A percentile compares a stretch with the other conserved stretches of the same genome.
Evolutionary conservation across 2,113 vertebrate species (phyloP).

Genomic region (Genyomyrus donnyi): DNA sequence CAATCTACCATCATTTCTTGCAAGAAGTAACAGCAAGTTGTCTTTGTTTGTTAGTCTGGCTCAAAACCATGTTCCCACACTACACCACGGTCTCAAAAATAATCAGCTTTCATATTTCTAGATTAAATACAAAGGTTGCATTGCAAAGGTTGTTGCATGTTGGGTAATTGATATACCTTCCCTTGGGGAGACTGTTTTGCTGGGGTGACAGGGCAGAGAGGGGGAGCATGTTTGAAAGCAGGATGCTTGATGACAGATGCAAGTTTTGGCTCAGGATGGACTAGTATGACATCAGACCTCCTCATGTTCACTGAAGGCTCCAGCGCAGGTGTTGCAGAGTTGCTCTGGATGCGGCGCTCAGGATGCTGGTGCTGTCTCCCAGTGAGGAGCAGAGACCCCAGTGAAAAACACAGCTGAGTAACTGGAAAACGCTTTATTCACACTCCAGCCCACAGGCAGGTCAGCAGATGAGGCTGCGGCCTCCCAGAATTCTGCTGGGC

Average conservation of each 20-base stretch:
- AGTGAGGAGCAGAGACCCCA: background rate
- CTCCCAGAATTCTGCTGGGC: slow-evolving; percentile 20
- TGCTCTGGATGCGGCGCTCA: background rate
- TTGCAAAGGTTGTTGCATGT: background rate
- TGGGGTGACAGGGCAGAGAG: background rate
- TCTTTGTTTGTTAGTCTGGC: background rate
- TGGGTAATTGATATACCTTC: background rate
- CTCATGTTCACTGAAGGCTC: background rate
- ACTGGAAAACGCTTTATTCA: slow-evolving; percentile 35
- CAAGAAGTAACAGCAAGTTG: background rate
- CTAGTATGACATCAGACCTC: background rate
- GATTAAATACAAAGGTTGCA: background rate
- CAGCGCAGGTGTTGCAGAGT: background rate
- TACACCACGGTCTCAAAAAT: background rate
- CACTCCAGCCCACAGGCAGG: slow-evolving; percentile 31
- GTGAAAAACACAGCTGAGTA: slow-evolving; percentile 35
- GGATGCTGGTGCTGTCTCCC: background rate
- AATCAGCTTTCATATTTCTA: background rate
- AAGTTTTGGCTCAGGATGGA: background rate
- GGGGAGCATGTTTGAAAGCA: background rate
- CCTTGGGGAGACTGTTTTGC: background rate
- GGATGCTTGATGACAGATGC: slow-evolving; percentile 1
- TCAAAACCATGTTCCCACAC: background rate
- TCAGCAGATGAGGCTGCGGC: slow-evolving; percentile 1
- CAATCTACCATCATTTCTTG: background rate